These are phyloP conservation scores for Trichogramma evanescens DNA, from an alignment of 2,888 invertebrate species.

Conservation along the genomic window DNA sequence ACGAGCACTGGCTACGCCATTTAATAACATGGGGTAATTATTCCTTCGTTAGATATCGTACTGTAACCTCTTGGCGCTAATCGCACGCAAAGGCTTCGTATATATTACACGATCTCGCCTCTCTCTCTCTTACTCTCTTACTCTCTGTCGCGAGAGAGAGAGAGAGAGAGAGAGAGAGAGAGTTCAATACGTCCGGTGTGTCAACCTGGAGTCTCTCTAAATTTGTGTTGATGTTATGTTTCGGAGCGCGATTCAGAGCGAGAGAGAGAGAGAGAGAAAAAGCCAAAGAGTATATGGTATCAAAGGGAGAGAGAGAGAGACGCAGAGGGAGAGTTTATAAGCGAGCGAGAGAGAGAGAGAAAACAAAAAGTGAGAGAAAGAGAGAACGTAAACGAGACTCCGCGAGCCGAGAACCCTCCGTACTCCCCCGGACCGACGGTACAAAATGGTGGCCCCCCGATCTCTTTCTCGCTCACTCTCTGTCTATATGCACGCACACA, in stretches of 20 bases:
- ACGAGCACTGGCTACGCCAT: too few species aligned
- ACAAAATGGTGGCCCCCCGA: slow-evolving; percentile 49
- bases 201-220: too few species aligned
- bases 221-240: neutral
- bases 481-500: too few species aligned
- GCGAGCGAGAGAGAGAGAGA: neutral
- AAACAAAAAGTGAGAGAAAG: neutral
- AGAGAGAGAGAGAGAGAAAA: slow-evolving; percentile 2
- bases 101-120: neutral
- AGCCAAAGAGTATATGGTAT: neutral
- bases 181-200: too few species aligned
- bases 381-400: neutral
- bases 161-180: too few species aligned
- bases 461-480: too few species aligned
- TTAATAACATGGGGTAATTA: too few species aligned
- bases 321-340: neutral
- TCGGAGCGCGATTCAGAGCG: slow-evolving; percentile 1
- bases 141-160: too few species aligned
- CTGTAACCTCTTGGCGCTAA: neutral
- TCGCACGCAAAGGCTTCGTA: neutral
- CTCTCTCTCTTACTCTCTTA: too few species aligned
- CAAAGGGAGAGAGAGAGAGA: neutral
- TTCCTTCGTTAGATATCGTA: too few species aligned
- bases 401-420: too few species aligned
- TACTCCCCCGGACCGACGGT: slow-evolving; percentile 20